Evolutionary conservation across 2,888 invertebrate species (phyloP).

Genomic region (Agrochola macilenta): DNA sequence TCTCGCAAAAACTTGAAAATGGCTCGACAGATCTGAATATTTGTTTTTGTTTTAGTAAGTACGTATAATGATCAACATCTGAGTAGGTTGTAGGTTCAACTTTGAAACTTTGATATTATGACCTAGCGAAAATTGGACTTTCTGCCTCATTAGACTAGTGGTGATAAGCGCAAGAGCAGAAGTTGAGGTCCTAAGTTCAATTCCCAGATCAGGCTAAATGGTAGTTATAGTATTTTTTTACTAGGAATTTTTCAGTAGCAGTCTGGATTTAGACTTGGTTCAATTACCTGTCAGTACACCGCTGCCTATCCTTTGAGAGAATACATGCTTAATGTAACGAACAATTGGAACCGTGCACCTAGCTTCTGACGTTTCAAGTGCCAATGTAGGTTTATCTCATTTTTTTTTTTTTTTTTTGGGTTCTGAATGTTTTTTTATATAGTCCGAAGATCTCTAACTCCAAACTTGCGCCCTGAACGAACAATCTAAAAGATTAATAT

Average conservation of each 20-base stretch:
- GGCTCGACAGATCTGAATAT: too few species aligned
- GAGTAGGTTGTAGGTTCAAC: conserved; percentile 5
- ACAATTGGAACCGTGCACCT: too few species aligned
- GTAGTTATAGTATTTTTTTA: neutral
- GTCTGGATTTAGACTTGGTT: neutral
- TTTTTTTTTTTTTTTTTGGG: too few species aligned
- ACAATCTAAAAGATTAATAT: conserved; percentile 3
- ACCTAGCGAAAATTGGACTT: neutral
- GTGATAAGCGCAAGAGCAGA: neutral
- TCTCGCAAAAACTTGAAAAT: too few species aligned
- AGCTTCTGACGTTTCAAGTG: too few species aligned
- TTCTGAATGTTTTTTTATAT: neutral
- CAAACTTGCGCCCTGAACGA: too few species aligned
- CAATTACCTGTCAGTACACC: neutral
- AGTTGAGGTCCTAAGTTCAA: neutral
- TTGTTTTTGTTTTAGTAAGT: too few species aligned
- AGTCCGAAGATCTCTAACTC: neutral
- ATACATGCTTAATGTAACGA: neutral
- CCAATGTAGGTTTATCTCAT: too few species aligned
- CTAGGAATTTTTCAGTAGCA: neutral
- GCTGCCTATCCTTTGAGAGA: neutral
- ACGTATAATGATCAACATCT: conserved; percentile 11
- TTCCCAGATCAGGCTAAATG: neutral
- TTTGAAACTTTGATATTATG: neutral
- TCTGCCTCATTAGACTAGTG: neutral